phyloP scores from a whole-genome alignment of 2,113 vertebrate species.

The Gymnocephalus cernua region DNA sequence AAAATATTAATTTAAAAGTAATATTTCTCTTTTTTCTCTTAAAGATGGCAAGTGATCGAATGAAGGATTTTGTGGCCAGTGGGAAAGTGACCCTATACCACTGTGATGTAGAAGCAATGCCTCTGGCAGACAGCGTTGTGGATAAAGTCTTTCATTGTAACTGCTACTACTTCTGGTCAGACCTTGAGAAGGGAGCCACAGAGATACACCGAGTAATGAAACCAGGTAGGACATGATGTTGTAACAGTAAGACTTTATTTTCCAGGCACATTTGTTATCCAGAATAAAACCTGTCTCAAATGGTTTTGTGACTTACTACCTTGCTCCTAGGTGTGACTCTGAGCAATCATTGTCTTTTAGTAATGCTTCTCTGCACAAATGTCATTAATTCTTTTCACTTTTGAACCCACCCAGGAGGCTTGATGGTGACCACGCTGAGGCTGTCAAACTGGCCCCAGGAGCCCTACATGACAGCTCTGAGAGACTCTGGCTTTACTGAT shows the following conservation, averaged over 20 bases:
- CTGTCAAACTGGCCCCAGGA: slow-evolving; percentile 78
- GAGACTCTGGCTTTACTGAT: slow-evolving; percentile 76
- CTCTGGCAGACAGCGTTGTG: slow-evolving; percentile 72
- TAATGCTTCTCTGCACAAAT: neutral
- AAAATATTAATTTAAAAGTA: no score
- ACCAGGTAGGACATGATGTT: slow-evolving; percentile 69
- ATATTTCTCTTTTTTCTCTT: slow-evolving; percentile 20
- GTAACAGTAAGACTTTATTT: neutral
- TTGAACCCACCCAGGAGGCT: slow-evolving; percentile 58
- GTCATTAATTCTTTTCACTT: neutral
- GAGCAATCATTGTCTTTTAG: neutral
- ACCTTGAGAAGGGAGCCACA: slow-evolving; percentile 68
- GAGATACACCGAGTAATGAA: slow-evolving; percentile 84
- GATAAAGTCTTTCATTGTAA: slow-evolving; percentile 86
- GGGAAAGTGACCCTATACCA: slow-evolving; percentile 76
- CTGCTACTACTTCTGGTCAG: slow-evolving; percentile 86
- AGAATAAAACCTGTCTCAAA: neutral
- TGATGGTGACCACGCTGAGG: slow-evolving; percentile 79
- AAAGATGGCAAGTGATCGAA: slow-evolving; percentile 65
- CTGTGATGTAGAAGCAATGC: slow-evolving; percentile 77
- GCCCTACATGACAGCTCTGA: slow-evolving; percentile 78
- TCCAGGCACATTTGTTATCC: neutral
- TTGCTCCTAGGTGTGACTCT: neutral
- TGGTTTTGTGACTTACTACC: neutral
- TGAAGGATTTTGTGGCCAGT: slow-evolving; percentile 65